These are phyloP conservation scores for Synergus japonicus DNA, from an alignment of 2,888 invertebrate species.

Conservation along the genomic window DNA sequence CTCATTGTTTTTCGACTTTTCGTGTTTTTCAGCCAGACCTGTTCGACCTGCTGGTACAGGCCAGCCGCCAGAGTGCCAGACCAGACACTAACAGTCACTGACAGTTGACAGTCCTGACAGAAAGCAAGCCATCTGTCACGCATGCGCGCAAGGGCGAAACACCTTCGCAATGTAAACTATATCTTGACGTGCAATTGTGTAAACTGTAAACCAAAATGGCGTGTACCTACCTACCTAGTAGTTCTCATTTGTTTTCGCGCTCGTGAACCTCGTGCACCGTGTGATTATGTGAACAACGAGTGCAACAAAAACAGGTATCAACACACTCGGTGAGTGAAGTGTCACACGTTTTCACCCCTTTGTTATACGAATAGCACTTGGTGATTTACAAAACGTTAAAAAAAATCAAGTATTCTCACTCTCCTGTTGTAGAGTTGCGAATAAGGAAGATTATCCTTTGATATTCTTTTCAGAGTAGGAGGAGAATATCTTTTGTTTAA, in stretches of 20 bases:
- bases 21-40: too few relatives aligned
- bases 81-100: too few relatives aligned
- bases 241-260: constrained; percentile 35
- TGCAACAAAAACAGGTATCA: constrained; percentile 5
- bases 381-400: constrained; percentile 6
- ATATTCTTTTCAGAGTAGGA: neutral
- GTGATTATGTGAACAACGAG: constrained; percentile 25
- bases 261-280: constrained; percentile 35
- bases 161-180: neutral
- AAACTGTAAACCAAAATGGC: constrained; percentile 61
- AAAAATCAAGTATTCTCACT: neutral
- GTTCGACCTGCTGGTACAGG: too few relatives aligned
- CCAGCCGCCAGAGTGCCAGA: too few relatives aligned
- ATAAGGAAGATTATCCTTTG: neutral
- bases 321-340: constrained; percentile 32
- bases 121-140: constrained; percentile 43
- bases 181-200: neutral
- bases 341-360: neutral
- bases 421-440: neutral
- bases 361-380: neutral
- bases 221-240: constrained; percentile 57
- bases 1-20: too few relatives aligned
- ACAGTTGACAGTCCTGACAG: too few relatives aligned
- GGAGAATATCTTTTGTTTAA: neutral
- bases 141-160: constrained; percentile 39